phyloP scores from a whole-genome alignment of 1,140 invertebrate species.

The Penaeus chinensis region DNA sequence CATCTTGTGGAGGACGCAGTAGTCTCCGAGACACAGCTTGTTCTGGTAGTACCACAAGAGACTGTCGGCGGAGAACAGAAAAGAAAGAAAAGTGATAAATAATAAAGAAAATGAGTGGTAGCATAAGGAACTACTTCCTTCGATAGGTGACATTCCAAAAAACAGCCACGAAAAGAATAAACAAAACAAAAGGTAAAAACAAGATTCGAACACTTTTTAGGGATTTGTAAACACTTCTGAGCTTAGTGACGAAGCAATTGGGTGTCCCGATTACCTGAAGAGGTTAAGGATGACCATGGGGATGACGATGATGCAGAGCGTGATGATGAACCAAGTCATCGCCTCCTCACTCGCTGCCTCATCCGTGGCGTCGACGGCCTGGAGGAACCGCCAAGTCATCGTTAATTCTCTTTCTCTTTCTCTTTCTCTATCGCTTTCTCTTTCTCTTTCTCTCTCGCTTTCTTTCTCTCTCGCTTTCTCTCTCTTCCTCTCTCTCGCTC shows the following conservation, averaged over 20 bases:
- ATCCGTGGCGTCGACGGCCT: conserved; percentile 10
- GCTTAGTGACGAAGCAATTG: background rate
- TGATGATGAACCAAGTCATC: conserved; percentile 56
- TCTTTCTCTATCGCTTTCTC: too few species aligned
- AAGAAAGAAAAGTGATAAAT: too few species aligned
- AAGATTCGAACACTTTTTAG: background rate
- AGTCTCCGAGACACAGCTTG: conserved; percentile 56
- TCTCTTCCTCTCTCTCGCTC: too few species aligned
- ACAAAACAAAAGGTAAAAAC: too few species aligned
- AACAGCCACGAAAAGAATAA: too few species aligned
- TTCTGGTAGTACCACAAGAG: conserved; percentile 60
- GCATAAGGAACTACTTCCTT: too few species aligned
- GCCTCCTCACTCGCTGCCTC: background rate
- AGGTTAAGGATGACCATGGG: conserved; percentile 59
- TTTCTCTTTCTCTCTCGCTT: too few species aligned
- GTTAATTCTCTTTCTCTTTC: background rate
- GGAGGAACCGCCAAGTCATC: background rate
- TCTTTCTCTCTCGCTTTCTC: too few species aligned
- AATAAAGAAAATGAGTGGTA: too few species aligned
- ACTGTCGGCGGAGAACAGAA: background rate
- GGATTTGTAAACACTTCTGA: background rate
- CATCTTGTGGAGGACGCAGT: conserved; percentile 59
- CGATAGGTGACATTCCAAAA: too few species aligned
- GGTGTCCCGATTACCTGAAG: conserved; percentile 42
- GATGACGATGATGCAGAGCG: conserved; percentile 52